Base-by-base conservation (phyloP, 30 jellyfish, hydroid and myxozoan species). In the Turritopsis rubra region DNA sequence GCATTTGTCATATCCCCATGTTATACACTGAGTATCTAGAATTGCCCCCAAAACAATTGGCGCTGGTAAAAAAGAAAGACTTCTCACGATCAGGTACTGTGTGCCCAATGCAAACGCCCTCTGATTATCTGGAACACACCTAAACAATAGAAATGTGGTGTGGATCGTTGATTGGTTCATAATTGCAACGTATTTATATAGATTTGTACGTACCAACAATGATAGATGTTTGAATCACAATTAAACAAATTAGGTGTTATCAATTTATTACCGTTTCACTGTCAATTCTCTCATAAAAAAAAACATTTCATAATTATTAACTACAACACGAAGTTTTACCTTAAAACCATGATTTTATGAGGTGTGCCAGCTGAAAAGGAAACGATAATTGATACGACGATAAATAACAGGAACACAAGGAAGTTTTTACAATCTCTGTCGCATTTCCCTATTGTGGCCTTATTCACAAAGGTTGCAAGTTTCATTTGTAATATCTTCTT, bases 51-150 rank as follows among this genome's bases (percentile, higher is more conserved):
- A 72, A 0, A 92, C 82, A 52, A 92, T 84, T 18, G 98, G 98
- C 19, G 96, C 98, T 13, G 96, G 98, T 18, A 92, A 79, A 54
- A 92, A 92, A 75, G 96, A 88, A 66, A 92, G 81, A 75, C 95
- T 70, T 19, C 98, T 96, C 96, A 92, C 68, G 88, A 92, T 80
- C 68, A 92, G 75, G 70, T 88, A 88, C 74, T 92, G 96, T 54
- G 86, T 27, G 1, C 98, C 98, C 18, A 92, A 80, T 18, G 96
- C 98, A 76, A 28, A 92, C 5, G 98, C 90, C 28, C 98, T 75
- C 66, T 92, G 98, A 72, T 92, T 92, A 75, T 87, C 98, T 7
- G 98, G 96, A 28, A 92, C 98, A 28, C 90, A 83, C 80, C 98
- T 92, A 7, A 31, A 28, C 17, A 52, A 41, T 41, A 41, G 60